Evolutionary conservation across 2,113 vertebrate genomes (phyloP), one percentile per base, ranked within the genome.

Genomic region (Amblyornis subalaris): DNA sequence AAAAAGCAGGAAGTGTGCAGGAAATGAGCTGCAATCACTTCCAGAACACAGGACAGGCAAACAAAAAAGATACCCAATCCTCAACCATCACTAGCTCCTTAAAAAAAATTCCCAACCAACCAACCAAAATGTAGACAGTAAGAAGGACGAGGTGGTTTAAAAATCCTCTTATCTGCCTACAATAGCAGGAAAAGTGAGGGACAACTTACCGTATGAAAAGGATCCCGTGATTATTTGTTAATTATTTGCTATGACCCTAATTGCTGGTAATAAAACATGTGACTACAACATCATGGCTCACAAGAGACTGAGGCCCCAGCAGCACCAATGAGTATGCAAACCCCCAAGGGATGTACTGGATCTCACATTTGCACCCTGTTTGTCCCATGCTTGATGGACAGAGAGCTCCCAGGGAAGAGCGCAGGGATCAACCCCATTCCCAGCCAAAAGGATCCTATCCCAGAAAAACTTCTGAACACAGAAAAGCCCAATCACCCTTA

Each of bases 281-380:
- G 54, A 77, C 21, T 76, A 53, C 33, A 70, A n/a, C 9, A 61
- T 8, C 7, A 47, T 2, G 14, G 22, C 9, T 91, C 16, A 3
- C 5, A 87, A 70, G 26, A 92, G 69, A 53, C 24, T 14, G 29
- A 72, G 38, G 44, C 11, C 17, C 6, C 45, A 65, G 48, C 8
- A 62, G 33, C 3, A 1, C 23, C 42, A 66, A 45, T 0, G 2
- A 45, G 2, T 0, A 0, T 24, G 33, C 36, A 76, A 72, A 87
- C 71, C 16, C 15, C 45, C 62, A 54, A 29, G 36, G 66, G 33
- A 62, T 31, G 20, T 26, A 33, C 31, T 12, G 66, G 21, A 60
- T 33, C 38, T 79, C 36, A 38, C 29, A 67, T 20, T 14, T n/a
- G 16, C 21, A 74, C 50, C 23, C 62, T 4, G 1, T 70, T 62